Evolutionary conservation across 2,113 vertebrate genomes (phyloP), one percentile per base, ranked within the genome.

Genomic region (Sinocyclocheilus rhinocerous): DNA sequence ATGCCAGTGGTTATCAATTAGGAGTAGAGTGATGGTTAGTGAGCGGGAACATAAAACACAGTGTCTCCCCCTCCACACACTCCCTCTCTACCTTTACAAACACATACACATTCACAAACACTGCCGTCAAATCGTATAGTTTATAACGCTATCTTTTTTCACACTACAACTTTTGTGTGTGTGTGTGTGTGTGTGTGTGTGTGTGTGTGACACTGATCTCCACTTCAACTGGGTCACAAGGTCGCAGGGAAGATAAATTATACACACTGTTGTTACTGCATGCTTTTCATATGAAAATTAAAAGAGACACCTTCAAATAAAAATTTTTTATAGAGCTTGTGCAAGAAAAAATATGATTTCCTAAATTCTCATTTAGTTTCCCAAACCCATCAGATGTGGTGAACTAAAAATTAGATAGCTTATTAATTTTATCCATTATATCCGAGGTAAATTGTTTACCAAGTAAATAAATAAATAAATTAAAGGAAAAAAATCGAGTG

Each of bases 1-100:
- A 93, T 95, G 93, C 92, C 92, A 94, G 90, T 85, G 92, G 91
- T 93, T 91, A 94, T 94, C 92, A 94, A 93, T 93, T 94, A 93
- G 89, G 85, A 93, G 86, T 72, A 76, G 70, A 86, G 48, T 88
- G 88, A 90, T 92, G 92, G 92, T 92, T 90, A 83, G 88, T 91
- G 90, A 78, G 84, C 84, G 88, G 89, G 89, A 91, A 90, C 88
- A 90, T 92, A 90, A 92, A 93, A 89, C 84, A 18, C 76, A 42
- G 81, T 48, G 26, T 84, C 13, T 24, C 48, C 67, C 4, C 36
- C 52, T 72, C 4, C 16, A 45, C 50, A 52, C 22, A 65, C 39
- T 13, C 69, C 42, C 65, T 70, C 61, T 57, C 48, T 39, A 36
- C 69, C 45, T 55, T n/a, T 16, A 15, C 18, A 61, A 7, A 65